These are phyloP conservation scores for Dicaeum eximium DNA, from an alignment of 2,113 vertebrate species.

Conservation along the genomic window DNA sequence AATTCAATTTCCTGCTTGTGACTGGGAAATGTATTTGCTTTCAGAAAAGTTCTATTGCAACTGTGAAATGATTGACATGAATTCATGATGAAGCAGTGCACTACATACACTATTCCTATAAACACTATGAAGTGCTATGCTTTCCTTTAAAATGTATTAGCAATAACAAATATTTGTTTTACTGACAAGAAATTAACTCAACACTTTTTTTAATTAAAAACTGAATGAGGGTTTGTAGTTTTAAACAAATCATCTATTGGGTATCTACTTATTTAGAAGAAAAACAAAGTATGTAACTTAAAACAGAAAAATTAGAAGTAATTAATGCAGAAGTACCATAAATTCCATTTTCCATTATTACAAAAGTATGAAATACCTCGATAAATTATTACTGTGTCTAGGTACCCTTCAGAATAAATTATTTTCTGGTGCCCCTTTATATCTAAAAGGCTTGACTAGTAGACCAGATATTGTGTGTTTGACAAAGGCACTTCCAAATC, in stretches of 20 bases:
- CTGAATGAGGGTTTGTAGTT: not conserved
- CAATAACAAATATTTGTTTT: constrained; percentile 58
- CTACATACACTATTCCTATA: not conserved
- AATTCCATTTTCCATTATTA: not conserved
- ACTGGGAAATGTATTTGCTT: not conserved
- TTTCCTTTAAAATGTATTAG: constrained; percentile 43
- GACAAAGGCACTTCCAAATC: not conserved
- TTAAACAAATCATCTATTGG: constrained; percentile 23
- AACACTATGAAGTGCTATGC: not conserved
- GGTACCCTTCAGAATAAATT: not conserved
- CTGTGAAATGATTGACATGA: not conserved
- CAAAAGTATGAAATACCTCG: not conserved
- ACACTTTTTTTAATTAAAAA: constrained; percentile 56
- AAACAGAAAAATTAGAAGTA: constrained; percentile 9
- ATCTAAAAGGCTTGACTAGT: not conserved
- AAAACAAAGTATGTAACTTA: constrained; percentile 20
- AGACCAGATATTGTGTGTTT: not conserved
- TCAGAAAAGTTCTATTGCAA: not conserved
- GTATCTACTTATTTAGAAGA: not conserved
- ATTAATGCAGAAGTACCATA: not conserved
- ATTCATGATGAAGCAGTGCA: not conserved
- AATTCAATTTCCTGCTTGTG: not conserved
- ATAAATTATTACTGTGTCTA: not conserved
- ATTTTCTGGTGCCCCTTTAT: not conserved
- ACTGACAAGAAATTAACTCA: constrained; percentile 27